These are phyloP conservation scores for Gallinago stenura DNA, from an alignment of 2,797 vertebrate species.

Conservation along the genomic window DNA sequence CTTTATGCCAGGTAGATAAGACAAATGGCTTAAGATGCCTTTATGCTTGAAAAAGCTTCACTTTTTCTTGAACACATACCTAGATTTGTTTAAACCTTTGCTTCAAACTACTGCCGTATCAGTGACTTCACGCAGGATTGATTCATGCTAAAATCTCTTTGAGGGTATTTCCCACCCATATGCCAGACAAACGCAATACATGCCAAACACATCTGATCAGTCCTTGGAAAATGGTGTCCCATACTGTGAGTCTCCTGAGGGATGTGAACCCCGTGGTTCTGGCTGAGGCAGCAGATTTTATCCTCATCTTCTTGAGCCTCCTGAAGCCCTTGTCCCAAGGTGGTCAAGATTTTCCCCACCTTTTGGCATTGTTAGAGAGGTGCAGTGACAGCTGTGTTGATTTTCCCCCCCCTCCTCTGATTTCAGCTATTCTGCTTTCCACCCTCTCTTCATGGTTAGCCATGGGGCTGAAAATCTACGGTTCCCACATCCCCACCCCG, in stretches of 20 bases:
- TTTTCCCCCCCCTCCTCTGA: background rate
- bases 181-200: background rate
- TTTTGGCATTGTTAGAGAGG: background rate
- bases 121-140: background rate
- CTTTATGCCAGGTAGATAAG: background rate
- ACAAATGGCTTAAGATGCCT: background rate
- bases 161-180: rapidly evolving
- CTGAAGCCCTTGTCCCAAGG: background rate
- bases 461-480: background rate
- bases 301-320: background rate
- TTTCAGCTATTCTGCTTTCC: background rate
- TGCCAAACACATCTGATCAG: background rate
- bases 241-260: background rate
- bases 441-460: background rate
- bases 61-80: background rate
- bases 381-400: background rate
- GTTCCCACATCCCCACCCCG: background rate
- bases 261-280: background rate
- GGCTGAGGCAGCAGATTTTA: background rate
- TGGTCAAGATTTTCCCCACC: background rate
- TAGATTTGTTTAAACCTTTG: background rate
- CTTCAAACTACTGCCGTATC: background rate
- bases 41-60: slow-evolving; percentile 4
- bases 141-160: background rate
- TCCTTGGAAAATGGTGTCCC: background rate